Evolutionary conservation across 2,888 invertebrate genomes (phyloP).

Genomic region (Clitarchus hookeri): DNA sequence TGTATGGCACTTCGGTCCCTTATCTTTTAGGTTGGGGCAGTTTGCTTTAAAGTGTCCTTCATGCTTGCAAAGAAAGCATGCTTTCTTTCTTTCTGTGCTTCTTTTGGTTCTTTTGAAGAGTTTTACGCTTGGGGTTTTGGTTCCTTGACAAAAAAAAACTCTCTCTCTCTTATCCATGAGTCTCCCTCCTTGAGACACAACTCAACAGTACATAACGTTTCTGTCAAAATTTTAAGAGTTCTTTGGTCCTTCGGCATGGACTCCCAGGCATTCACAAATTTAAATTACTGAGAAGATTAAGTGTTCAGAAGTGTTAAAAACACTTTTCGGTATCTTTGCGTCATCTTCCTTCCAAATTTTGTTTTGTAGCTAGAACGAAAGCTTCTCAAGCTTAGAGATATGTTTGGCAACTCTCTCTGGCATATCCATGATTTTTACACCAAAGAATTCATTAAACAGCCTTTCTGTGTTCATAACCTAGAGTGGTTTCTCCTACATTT

Average conservation of each 20-base stretch:
- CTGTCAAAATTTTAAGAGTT: background rate
- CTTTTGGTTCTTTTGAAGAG: background rate
- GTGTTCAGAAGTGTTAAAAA: background rate
- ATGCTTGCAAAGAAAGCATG: background rate
- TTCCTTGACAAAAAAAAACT: background rate
- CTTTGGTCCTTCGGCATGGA: background rate
- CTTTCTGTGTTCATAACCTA: conserved; percentile 34
- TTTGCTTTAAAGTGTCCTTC: background rate
- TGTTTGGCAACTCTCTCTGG: conserved; percentile 35
- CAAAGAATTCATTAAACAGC: conserved; percentile 35
- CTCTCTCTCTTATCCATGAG: background rate
- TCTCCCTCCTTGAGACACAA: background rate
- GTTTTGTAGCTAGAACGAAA: conserved; percentile 35
- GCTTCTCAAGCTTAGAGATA: conserved; percentile 33
- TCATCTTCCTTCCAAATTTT: conserved; percentile 37
- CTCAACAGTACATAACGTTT: background rate
- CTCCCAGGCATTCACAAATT: background rate
- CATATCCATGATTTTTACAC: conserved; percentile 31
- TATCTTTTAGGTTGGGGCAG: background rate
- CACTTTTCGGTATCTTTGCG: conserved; percentile 18
- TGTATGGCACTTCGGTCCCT: background rate
- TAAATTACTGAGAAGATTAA: background rate
- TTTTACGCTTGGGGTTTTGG: background rate
- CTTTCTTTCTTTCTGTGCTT: background rate
- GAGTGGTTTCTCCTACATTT: conserved; percentile 35